Percentiles rank a stretch among this genome's conserved stretches.
These are phyloP conservation scores for Haliaeetus leucogaster DNA, from an alignment of 2,113 vertebrate genomes.

Conservation along the genomic window DNA sequence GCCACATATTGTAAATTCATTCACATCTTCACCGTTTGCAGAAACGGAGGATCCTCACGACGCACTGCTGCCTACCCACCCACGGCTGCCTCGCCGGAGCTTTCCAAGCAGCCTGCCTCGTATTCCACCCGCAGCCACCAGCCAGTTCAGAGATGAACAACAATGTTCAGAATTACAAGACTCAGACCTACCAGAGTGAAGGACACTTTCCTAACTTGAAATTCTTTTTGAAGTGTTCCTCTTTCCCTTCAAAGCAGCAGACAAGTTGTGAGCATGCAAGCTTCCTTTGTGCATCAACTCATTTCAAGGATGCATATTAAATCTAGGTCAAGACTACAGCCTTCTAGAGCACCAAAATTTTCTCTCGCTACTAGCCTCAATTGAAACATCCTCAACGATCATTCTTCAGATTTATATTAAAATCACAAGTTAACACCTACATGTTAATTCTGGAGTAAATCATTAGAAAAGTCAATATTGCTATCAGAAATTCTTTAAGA, in stretches of 20 bases:
- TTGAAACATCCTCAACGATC: accelerated
- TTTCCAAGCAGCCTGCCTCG: neutral
- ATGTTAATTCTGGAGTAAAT: no score
- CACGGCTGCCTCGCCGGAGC: accelerated
- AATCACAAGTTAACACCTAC: neutral
- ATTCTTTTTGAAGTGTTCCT: neutral
- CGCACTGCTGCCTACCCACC: neutral
- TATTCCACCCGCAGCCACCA: accelerated
- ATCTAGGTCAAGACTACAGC: neutral
- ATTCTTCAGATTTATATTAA: neutral
- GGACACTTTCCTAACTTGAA: neutral
- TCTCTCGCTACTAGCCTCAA: neutral
- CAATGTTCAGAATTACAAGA: accelerated
- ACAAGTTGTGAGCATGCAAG: neutral
- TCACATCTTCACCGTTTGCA: neutral
- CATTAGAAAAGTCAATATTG: accelerated
- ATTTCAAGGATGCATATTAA: neutral
- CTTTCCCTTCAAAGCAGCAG: neutral
- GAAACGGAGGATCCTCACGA: neutral
- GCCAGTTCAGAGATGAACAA: neutral
- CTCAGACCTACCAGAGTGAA: neutral
- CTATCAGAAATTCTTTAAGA: neutral
- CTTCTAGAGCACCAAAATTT: accelerated
- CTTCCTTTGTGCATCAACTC: neutral
- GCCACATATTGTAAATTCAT: neutral